These are phyloP conservation scores for Camelus bactrianus DNA, from an alignment of 2,113 vertebrate species.

Conservation along the genomic window DNA sequence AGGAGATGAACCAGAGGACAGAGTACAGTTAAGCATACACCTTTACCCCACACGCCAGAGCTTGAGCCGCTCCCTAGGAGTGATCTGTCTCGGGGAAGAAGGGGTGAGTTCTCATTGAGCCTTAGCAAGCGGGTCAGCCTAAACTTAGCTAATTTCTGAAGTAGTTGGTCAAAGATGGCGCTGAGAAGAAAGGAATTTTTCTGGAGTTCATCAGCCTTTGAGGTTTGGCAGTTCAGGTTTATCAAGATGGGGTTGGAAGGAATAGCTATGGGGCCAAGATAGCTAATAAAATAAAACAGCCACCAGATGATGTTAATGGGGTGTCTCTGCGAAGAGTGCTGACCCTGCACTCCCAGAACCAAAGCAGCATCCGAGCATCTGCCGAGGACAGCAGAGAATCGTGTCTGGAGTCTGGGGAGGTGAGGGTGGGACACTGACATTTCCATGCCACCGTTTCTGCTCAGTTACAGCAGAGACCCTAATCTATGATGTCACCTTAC, in stretches of 20 bases:
- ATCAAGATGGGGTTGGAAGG: not conserved
- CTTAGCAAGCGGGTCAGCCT: not conserved
- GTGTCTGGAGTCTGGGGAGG: not conserved
- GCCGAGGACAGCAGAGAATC: rapidly evolving
- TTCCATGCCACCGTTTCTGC: not conserved
- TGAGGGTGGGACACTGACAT: rapidly evolving
- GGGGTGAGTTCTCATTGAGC: not conserved
- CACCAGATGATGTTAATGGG: not conserved
- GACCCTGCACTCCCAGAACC: too few species aligned
- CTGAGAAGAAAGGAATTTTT: not conserved
- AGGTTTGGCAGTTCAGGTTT: not conserved
- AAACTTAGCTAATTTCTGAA: not conserved
- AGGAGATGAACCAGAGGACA: not conserved
- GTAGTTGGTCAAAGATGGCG: not conserved
- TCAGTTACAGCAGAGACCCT: not conserved
- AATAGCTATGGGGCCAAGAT: not conserved
- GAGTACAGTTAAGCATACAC: not conserved
- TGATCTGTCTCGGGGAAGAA: not conserved
- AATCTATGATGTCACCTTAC: not conserved
- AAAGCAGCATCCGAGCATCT: not conserved
- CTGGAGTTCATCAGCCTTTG: not conserved
- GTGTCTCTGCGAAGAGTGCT: not conserved
- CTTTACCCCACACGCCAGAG: too few species aligned
- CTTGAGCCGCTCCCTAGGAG: rapidly evolving
- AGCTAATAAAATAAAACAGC: not conserved